Evolutionary conservation across 2,113 vertebrate species (phyloP).

Genomic region (Macquaria ambigua): DNA sequence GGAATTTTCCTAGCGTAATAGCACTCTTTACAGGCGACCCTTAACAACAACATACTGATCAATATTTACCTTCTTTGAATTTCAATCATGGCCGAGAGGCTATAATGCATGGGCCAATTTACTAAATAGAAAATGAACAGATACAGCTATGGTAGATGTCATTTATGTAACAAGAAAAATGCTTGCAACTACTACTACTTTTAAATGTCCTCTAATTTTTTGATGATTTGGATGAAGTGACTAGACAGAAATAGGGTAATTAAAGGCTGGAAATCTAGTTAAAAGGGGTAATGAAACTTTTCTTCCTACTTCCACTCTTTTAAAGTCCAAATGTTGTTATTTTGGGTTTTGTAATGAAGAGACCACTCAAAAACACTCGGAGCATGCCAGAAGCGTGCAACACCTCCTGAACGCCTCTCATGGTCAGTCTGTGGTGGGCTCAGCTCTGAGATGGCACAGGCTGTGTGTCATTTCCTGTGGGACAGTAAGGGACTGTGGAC

Average conservation of each 20-base stretch:
- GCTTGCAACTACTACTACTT: not conserved
- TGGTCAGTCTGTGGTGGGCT: slow-evolving; percentile 50
- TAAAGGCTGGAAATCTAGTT: slow-evolving; percentile 20
- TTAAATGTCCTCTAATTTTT: not conserved
- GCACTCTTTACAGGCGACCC: not conserved
- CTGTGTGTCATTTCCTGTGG: slow-evolving; percentile 75
- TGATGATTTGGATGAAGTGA: slow-evolving; percentile 17
- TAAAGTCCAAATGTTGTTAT: slow-evolving; percentile 30
- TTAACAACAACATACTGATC: slow-evolving; percentile 20
- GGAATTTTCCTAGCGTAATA: slow-evolving; percentile 1
- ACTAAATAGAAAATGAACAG: slow-evolving; percentile 34
- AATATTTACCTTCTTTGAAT: slow-evolving; percentile 44
- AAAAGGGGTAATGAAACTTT: slow-evolving; percentile 15
- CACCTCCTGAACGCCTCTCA: slow-evolving; percentile 51
- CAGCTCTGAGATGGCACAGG: slow-evolving; percentile 54
- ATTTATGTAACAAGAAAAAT: not conserved
- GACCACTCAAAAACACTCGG: slow-evolving; percentile 21
- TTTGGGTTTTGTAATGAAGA: slow-evolving; percentile 15
- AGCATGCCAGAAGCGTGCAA: slow-evolving; percentile 18
- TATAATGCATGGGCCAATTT: slow-evolving; percentile 22
- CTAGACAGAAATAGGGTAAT: slow-evolving; percentile 26
- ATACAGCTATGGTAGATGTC: not conserved
- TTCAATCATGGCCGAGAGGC: slow-evolving; percentile 21
- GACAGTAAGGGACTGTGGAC: slow-evolving; percentile 71
- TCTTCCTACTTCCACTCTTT: slow-evolving; percentile 19